phyloP scores from a whole-genome alignment of 2,797 vertebrate genomes.

The Urophycis tenuis region DNA sequence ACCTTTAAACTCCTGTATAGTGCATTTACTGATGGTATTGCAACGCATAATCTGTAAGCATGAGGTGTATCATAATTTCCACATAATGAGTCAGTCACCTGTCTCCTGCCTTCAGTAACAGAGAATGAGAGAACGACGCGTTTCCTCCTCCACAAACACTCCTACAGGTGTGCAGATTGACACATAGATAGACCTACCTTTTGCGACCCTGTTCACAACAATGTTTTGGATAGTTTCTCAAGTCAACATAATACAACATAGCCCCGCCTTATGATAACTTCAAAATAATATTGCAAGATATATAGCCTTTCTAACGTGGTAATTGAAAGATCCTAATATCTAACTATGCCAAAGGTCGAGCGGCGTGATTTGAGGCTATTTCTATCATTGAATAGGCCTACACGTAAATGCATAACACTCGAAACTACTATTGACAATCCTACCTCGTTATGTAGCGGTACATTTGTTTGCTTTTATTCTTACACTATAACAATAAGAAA shows the following conservation, averaged over 20 bases:
- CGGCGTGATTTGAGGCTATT: not conserved
- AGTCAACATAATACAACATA: not conserved
- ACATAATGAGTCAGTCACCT: conserved; percentile 7
- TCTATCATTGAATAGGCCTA: not conserved
- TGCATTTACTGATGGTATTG: not conserved
- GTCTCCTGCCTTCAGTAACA: conserved; percentile 11
- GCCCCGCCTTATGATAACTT: not conserved
- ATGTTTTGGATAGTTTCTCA: too few relatives aligned
- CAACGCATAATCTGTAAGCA: not conserved
- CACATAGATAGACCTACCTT: not conserved
- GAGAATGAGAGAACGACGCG: conserved; percentile 4
- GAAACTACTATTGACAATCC: conserved; percentile 11
- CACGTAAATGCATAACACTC: not conserved
- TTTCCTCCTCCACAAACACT: conserved; percentile 22
- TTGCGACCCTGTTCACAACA: too few relatives aligned
- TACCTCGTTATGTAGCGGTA: conserved; percentile 59
- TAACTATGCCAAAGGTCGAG: conserved; percentile 55
- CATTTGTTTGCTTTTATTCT: conserved; percentile 42
- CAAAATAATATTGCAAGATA: not conserved
- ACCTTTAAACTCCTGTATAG: too few relatives aligned
- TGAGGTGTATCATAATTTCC: not conserved
- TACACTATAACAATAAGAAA: not conserved
- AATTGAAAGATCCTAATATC: not conserved
- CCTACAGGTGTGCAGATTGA: not conserved
- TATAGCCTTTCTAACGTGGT: not conserved